Evolutionary conservation across 2,797 vertebrate genomes (phyloP).

Genomic region (Malacoctenus gilli): DNA sequence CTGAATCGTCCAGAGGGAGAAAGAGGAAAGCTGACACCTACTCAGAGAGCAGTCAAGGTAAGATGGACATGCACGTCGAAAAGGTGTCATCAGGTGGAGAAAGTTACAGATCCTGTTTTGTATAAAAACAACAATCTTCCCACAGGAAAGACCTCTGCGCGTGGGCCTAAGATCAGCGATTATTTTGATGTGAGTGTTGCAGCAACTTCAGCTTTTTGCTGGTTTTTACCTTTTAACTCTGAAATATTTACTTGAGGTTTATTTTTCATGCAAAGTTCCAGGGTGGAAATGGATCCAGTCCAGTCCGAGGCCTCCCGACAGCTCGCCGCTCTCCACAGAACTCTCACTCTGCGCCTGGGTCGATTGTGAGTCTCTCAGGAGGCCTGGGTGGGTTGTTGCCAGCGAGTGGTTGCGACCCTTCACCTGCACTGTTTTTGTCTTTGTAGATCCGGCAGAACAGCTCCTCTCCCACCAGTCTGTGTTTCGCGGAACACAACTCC

Average conservation of each 20-base stretch:
- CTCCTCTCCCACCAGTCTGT: constrained; percentile 94
- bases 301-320: constrained; percentile 92
- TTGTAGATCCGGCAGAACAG: constrained; percentile 94
- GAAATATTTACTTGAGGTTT: not conserved
- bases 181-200: constrained; percentile 93
- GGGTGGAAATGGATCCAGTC: constrained; percentile 96
- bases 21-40: constrained; percentile 98
- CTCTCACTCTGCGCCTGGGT: constrained; percentile 95
- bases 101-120: not conserved
- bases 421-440: constrained; percentile 7
- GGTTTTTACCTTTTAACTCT: not conserved
- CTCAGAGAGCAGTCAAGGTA: constrained; percentile 97
- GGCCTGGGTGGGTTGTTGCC: not conserved
- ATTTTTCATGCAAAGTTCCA: constrained; percentile 83
- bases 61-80: constrained; percentile 41
- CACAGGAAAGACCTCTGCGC: constrained; percentile 92
- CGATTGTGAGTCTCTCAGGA: constrained; percentile 84
- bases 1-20: constrained; percentile 93
- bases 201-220: not conserved
- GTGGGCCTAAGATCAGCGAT: constrained; percentile 97
- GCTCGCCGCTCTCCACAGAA: constrained; percentile 94
- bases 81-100: not conserved
- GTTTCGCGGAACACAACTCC: constrained; percentile 92
- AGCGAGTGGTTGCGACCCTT: not conserved
- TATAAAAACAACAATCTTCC: not conserved